These are phyloP conservation scores for Xenus cinereus DNA, from an alignment of 2,113 vertebrate genomes.

Conservation along the genomic window DNA sequence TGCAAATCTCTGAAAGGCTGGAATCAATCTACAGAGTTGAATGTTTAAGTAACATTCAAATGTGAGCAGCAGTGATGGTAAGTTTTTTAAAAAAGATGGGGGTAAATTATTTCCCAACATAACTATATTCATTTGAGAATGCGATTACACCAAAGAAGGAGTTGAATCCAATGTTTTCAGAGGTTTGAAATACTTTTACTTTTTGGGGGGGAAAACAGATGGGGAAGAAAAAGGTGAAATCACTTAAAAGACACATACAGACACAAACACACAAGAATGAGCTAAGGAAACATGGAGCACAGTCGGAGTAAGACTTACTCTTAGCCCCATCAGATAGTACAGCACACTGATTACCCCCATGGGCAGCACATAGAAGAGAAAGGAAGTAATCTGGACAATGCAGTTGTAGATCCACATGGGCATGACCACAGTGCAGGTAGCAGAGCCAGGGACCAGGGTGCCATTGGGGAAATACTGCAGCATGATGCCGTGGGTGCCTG, in stretches of 20 bases:
- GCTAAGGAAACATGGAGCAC: not conserved
- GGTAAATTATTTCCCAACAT: not conserved
- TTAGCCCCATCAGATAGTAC: constrained; percentile 89
- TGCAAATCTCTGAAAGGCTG: not conserved
- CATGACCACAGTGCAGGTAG: constrained; percentile 81
- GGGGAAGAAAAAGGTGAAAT: not conserved
- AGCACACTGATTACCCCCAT: constrained; percentile 89
- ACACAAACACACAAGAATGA: not conserved
- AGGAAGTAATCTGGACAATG: constrained; percentile 87
- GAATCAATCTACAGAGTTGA: not conserved
- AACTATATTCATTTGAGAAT: not conserved
- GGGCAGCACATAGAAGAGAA: constrained; percentile 90
- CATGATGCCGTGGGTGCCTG: constrained; percentile 86
- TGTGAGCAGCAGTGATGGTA: not conserved
- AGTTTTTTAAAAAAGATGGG: not conserved
- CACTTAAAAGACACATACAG: not conserved
- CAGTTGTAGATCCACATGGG: constrained; percentile 92
- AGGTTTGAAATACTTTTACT: not conserved
- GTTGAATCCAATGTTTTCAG: not conserved
- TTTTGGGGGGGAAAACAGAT: not conserved
- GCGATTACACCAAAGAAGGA: not conserved
- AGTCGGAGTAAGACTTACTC: constrained; percentile 67
- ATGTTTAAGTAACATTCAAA: not conserved
- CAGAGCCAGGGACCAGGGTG: constrained; percentile 79
- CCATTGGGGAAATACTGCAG: constrained; percentile 70